phyloP scores from a whole-genome alignment of 2,888 invertebrate species.

The Acrobasis repandana region DNA sequence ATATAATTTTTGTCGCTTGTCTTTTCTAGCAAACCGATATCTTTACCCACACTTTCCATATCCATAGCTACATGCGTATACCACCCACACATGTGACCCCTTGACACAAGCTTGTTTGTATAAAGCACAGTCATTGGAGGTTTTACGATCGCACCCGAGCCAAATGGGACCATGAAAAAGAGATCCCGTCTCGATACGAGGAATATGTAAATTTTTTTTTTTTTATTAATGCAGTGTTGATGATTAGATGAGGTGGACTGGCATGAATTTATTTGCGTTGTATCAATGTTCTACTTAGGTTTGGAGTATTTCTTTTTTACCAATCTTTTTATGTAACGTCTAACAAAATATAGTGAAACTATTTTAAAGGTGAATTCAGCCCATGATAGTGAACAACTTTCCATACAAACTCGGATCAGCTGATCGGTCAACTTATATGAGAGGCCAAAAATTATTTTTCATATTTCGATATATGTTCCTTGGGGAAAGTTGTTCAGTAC shows the following conservation, averaged over 20 bases:
- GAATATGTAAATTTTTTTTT: conserved; percentile 61
- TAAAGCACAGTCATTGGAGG: conserved; percentile 38
- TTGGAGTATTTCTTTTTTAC: neutral
- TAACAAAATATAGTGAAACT: too few relatives aligned
- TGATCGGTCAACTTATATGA: too few relatives aligned
- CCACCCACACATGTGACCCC: conserved; percentile 28
- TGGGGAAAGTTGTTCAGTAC: too few relatives aligned
- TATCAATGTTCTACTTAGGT: neutral
- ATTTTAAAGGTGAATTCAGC: too few relatives aligned
- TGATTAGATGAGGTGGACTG: conserved; percentile 39
- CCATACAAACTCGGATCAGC: too few relatives aligned
- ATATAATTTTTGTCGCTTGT: neutral
- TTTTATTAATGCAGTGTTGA: conserved; percentile 44
- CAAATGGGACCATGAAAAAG: conserved; percentile 69
- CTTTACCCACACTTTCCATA: neutral
- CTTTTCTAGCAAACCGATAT: neutral
- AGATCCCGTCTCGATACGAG: conserved; percentile 50
- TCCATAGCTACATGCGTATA: neutral
- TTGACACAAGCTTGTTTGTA: conserved; percentile 48
- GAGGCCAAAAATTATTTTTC: too few relatives aligned
- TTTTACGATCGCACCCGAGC: conserved; percentile 47
- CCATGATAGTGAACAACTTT: too few relatives aligned
- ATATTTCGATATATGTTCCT: too few relatives aligned
- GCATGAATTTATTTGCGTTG: neutral
- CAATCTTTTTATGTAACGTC: too few relatives aligned